phyloP scores from a whole-genome alignment of 2,888 invertebrate species.

The Drosophila melanocephala region DNA sequence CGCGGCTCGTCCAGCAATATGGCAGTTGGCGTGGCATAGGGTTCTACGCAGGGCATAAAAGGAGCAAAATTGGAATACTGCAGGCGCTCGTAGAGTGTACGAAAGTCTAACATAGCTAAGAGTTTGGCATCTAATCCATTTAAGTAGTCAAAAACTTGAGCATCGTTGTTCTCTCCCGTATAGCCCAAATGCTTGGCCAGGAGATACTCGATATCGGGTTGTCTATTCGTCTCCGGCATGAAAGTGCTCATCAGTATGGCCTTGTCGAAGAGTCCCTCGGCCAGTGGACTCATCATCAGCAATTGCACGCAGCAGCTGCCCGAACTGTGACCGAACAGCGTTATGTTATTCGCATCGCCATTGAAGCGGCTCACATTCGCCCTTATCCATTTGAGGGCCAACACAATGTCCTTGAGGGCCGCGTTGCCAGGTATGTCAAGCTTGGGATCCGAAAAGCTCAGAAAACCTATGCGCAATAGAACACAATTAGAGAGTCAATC shows the following conservation, averaged over 20 bases:
- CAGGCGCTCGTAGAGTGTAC: constrained; percentile 50
- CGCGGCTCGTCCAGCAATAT: constrained; percentile 73
- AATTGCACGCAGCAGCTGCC: constrained; percentile 84
- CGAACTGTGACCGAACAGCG: constrained; percentile 86
- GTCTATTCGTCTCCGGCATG: constrained; percentile 45
- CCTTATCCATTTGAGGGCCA: constrained; percentile 86
- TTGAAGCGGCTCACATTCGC: constrained; percentile 85
- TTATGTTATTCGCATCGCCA: constrained; percentile 86
- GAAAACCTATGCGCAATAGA: constrained; percentile 83
- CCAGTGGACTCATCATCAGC: constrained; percentile 84
- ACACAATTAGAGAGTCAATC: neutral
- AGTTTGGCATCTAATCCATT: constrained; percentile 53
- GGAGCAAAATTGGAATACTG: constrained; percentile 14
- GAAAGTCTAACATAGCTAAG: constrained; percentile 47
- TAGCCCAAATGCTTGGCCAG: constrained; percentile 80
- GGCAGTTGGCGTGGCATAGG: constrained; percentile 65
- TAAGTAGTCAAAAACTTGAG: constrained; percentile 57
- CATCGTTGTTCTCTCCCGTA: constrained; percentile 76
- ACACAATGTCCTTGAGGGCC: constrained; percentile 86
- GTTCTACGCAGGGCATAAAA: constrained; percentile 77
- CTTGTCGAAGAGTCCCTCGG: constrained; percentile 83
- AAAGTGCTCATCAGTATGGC: constrained; percentile 79
- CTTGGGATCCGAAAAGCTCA: constrained; percentile 84
- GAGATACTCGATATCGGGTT: constrained; percentile 56
- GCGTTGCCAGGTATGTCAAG: constrained; percentile 86